A percentile compares a stretch with the other conserved stretches of the same genome.
These are phyloP conservation scores for Rugalucina vietnamica DNA, from an alignment of 2,888 invertebrate genomes.

Conservation along the genomic window DNA sequence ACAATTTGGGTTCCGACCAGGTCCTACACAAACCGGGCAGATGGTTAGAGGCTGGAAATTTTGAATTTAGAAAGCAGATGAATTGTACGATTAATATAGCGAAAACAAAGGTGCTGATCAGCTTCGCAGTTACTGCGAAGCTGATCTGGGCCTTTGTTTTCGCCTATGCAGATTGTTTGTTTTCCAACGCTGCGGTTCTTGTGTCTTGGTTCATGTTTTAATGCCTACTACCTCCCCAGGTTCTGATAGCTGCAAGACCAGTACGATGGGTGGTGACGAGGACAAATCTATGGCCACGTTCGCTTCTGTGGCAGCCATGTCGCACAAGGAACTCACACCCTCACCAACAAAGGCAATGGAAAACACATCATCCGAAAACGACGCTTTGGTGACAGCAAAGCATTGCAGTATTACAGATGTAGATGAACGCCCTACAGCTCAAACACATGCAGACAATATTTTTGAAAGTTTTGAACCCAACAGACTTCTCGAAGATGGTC, in stretches of 20 bases:
- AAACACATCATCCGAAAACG: background rate
- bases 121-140: no score
- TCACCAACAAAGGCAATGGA: background rate
- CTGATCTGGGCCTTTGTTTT: no score
- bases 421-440: background rate
- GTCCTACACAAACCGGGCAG: no score
- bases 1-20: no score
- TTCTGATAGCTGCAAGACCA: background rate
- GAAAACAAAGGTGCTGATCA: no score
- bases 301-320: constrained; percentile 60
- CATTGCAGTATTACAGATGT: background rate
- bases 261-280: constrained; percentile 49
- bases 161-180: no score
- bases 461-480: background rate
- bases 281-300: constrained; percentile 48
- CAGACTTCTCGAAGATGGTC: background rate
- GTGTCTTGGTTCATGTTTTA: no score
- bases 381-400: background rate
- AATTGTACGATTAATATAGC: no score
- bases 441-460: background rate
- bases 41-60: no score
- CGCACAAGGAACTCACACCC: background rate
- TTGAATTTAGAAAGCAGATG: no score
- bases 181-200: no score
- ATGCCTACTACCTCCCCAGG: no score